Percentiles rank a stretch among this genome's conserved stretches.
Evolutionary conservation across 2,888 invertebrate species (phyloP).

Genomic region (Aphrophora alni): DNA sequence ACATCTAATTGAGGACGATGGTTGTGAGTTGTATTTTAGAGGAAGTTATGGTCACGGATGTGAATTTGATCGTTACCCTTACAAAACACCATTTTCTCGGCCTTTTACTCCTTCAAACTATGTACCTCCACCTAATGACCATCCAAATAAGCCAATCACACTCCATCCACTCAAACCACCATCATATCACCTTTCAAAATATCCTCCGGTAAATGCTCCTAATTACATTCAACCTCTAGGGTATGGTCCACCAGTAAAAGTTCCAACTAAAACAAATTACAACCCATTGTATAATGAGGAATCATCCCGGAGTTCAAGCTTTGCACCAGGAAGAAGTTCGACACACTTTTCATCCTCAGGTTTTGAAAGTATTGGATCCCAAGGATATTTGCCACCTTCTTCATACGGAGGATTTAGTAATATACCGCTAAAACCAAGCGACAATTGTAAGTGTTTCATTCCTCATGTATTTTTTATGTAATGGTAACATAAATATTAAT

Average conservation of each 20-base stretch:
- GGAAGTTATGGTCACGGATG: slow-evolving; percentile 85
- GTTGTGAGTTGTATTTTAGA: slow-evolving; percentile 78
- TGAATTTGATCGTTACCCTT: slow-evolving; percentile 65
- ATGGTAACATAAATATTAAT: too few relatives aligned
- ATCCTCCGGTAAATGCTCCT: not conserved
- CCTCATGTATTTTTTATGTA: too few relatives aligned
- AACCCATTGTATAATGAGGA: not conserved
- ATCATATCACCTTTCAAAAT: not conserved
- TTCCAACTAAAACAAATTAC: not conserved
- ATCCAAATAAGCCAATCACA: not conserved
- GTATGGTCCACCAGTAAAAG: not conserved
- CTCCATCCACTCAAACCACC: not conserved
- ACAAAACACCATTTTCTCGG: not conserved
- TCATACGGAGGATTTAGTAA: slow-evolving; percentile 41
- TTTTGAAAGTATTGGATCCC: not conserved
- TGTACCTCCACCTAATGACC: not conserved
- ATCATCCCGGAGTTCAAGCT: too few relatives aligned
- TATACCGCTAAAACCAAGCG: slow-evolving; percentile 37
- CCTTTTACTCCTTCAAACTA: not conserved
- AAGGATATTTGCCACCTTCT: slow-evolving; percentile 35
- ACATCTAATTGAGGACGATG: slow-evolving; percentile 66
- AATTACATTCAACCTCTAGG: not conserved
- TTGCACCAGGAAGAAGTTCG: not conserved
- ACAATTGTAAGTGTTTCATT: slow-evolving; percentile 35
- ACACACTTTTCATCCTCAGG: not conserved